phyloP scores from a whole-genome alignment of 2,113 vertebrate genomes.

The Hyaena hyaena region DNA sequence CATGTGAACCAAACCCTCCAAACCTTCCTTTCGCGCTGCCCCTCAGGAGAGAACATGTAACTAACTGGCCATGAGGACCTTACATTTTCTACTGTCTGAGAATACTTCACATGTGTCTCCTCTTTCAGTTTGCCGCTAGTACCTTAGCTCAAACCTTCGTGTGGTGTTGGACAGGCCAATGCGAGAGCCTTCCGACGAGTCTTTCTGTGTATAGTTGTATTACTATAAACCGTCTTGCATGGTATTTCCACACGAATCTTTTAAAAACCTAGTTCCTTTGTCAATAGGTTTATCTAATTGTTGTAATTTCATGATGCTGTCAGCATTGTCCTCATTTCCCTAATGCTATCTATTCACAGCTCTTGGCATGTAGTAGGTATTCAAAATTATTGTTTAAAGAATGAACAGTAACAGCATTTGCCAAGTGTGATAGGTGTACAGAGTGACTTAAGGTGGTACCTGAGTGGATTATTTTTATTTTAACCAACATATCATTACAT shows the following conservation, averaged over 20 bases:
- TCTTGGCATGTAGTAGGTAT: background rate
- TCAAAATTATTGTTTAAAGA: background rate
- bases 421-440: background rate
- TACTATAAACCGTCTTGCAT: background rate
- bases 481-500: background rate
- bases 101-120: background rate
- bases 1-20: background rate
- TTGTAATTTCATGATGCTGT: background rate
- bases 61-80: background rate
- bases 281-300: background rate
- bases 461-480: background rate
- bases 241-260: constrained; percentile 4
- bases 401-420: background rate
- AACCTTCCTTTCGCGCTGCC: background rate
- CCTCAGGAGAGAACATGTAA: background rate
- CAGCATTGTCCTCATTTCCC: background rate
- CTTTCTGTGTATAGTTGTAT: background rate
- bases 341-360: background rate
- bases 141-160: background rate
- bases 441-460: background rate
- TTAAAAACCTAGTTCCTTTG: background rate
- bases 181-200: background rate
- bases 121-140: background rate
- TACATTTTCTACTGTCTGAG: background rate
- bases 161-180: background rate